Base-by-base conservation (phyloP, 2,888 invertebrate genomes). In the Tillus elongatus region DNA sequence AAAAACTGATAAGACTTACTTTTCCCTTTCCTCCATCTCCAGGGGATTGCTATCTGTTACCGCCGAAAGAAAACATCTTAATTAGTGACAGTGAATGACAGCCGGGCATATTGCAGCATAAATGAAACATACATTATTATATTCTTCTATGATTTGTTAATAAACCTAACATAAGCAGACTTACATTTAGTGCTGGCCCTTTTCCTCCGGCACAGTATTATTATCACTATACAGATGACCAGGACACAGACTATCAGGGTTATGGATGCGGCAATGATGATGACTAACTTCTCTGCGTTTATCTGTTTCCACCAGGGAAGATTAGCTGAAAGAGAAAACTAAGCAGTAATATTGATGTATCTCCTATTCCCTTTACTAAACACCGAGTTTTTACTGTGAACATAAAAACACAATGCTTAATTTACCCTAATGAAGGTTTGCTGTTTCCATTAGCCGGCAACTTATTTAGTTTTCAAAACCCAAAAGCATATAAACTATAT, bases 151-250 rank as follows among this genome's bases (percentile, higher is more conserved):
- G n/a, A n/a, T n/a, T n/a, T n/a, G n/a, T n/a, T n/a, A n/a, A n/a
- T 19, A n/a, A 6, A n/a, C 24, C 24, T 6, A n/a, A 8, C 6
- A 19, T 19, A 19, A 19, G 24, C 39, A 34, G 48, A 76, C 85
- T 83, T 72, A 87, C 86, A 86, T 77, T 86, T 86, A 51, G 81
- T 81, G 51, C 78, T 78, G 35, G 81, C 79, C 53, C 87, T 74
- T 71, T 86, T 83, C 52, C 86, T 75, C 50, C 88, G 73, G 64
- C 90, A 91, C 52, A 90, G 77, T 62, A 87, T 77, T 61, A 87
- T 80, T 58, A 90, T 83, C 61, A 88, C 79, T 61, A 87, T 79
- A 60, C 90, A 85, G 60, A 87, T 79, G 63, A 87, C 79, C 67
- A 88, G 85, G 40, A 90, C 73, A 52, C 83, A 79, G 50, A 89